phyloP scores from a whole-genome alignment of 2,113 vertebrate species.

The Alosa alosa region DNA sequence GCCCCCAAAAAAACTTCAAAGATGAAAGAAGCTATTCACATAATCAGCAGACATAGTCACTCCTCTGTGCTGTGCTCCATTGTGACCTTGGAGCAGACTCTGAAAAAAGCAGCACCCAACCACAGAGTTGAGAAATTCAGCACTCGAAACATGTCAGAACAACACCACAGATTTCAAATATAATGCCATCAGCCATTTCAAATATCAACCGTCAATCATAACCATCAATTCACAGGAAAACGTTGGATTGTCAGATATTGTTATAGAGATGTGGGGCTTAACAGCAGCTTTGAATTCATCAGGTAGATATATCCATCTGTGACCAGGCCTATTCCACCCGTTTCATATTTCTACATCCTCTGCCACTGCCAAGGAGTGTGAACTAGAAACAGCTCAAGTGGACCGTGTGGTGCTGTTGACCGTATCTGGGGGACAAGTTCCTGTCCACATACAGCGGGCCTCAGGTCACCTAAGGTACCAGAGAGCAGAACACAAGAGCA shows the following conservation, averaged over 20 bases:
- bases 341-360: conserved; percentile 26
- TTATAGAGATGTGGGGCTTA: not conserved
- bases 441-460: not conserved
- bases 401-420: not conserved
- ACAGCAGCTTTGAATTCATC: not conserved
- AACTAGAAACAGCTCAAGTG: not conserved
- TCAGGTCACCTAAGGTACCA: not conserved
- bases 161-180: not conserved
- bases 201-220: not conserved
- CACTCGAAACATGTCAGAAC: not conserved
- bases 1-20: conserved; percentile 8
- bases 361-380: not conserved
- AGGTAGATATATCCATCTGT: not conserved
- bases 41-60: conserved; percentile 16
- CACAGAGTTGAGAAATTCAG: not conserved
- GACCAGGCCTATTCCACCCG: conserved; percentile 5
- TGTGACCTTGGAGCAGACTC: not conserved
- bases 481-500: not conserved
- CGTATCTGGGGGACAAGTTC: conserved; percentile 30
- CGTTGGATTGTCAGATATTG: not conserved
- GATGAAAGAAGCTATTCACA: conserved; percentile 16
- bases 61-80: not conserved
- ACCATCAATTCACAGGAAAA: not conserved
- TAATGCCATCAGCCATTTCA: not conserved
- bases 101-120: not conserved